Evolutionary conservation across 1,140 invertebrate genomes (phyloP), one percentile per base, ranked within the genome.

Genomic region (Formica exsecta): DNA sequence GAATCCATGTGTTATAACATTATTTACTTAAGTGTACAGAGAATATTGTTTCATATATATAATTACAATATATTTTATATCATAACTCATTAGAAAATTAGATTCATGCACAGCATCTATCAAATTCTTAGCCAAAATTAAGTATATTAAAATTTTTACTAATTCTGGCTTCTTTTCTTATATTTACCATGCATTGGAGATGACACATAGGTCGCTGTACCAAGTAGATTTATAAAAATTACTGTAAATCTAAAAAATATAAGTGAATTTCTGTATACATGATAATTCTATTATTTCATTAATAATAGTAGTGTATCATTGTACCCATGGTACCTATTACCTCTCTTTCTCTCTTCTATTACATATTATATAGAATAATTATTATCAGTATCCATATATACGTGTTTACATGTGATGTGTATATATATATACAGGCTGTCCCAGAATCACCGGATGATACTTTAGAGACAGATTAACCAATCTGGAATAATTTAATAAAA

Each of bases 241-340:
- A 90, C 90, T 93, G 92, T 92, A 94, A 94, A 92, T 94, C 94
- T 94, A 94, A 94, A 94, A 94, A 94, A 94, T 94, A 94, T 94
- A 94, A 94, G 90, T 94, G 91, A 94, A 94, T 94, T 93, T 94
- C 88, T 92, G 90, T 93, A 90, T 93, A 93, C 87, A 91, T 90
- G 83, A 87, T 90, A 89, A 73, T 89, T 76, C 87, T 90, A 91
- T 91, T 81, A 89, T 91, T 91, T 87, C 74, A 86, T 85, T 89
- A 70, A 77, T 64, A 75, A 89, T 87, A 90, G 44, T 83, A 86
- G 87, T 90, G 86, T 90, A 85, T 87, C 59, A 86, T 86, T 84
- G 83, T 88, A 88, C 84, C 57, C 48, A 36, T 70, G 38, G 64
- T 91, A 91, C 79, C 19, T 85, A 88, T 91, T 86, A 85, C 86